Evolutionary conservation across 2,113 vertebrate genomes (phyloP).

Genomic region (Columba livia): DNA sequence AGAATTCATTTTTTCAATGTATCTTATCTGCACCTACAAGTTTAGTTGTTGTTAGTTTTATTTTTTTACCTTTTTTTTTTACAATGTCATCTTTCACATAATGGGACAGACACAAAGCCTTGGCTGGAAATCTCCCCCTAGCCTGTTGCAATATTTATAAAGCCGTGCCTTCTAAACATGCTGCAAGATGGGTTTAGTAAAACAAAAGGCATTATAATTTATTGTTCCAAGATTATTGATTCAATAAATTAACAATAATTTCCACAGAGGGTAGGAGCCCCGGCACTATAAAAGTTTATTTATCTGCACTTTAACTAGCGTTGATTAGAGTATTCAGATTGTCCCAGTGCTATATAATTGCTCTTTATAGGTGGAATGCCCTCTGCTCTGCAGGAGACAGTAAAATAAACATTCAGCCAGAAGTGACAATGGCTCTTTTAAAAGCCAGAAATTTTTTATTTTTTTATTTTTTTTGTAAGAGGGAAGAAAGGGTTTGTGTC

Average conservation of each 20-base stretch:
- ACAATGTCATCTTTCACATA: conserved; percentile 54
- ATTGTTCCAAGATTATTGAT: conserved; percentile 77
- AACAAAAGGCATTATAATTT: conserved; percentile 75
- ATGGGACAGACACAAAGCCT: conserved; percentile 50
- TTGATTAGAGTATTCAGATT: conserved; percentile 76
- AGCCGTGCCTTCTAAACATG: conserved; percentile 54
- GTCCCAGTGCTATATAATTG: conserved; percentile 59
- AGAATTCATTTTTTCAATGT: conserved; percentile 10
- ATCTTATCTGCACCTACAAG: conserved; percentile 1
- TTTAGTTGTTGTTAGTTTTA: background rate
- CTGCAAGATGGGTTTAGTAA: conserved; percentile 63
- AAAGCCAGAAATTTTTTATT: conserved; percentile 21
- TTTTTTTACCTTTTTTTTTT: background rate
- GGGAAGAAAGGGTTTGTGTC: conserved; percentile 46
- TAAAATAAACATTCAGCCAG: conserved; percentile 71
- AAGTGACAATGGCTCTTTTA: conserved; percentile 69
- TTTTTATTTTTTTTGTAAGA: background rate
- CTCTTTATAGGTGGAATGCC: conserved; percentile 71
- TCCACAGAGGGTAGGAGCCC: conserved; percentile 60
- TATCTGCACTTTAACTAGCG: conserved; percentile 68
- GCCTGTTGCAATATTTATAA: conserved; percentile 69
- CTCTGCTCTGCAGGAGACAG: conserved; percentile 50
- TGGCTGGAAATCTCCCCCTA: conserved; percentile 36
- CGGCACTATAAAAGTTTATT: conserved; percentile 69
- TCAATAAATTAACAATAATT: conserved; percentile 78